Evolutionary conservation across 92 coral and sea anemone species (phyloP).

Genomic region (Bergia puertoricense): DNA sequence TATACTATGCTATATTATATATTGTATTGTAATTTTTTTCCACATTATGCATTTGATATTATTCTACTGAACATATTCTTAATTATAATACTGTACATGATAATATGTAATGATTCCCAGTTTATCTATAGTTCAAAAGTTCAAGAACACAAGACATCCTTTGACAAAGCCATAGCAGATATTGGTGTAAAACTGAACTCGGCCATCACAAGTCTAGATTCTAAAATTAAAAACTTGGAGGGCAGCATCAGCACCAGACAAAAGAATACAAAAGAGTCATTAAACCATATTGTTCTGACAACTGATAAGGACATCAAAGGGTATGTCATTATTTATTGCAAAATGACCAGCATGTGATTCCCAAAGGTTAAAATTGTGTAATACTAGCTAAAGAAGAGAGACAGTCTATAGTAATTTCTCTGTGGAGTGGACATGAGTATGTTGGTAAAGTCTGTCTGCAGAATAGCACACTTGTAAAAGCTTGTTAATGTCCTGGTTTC

Average conservation of each 20-base stretch:
- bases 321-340: background rate
- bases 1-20: no score
- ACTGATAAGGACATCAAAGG: background rate
- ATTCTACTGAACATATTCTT: background rate
- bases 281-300: background rate
- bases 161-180: slow-evolving; percentile 21
- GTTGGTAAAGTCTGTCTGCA: no score
- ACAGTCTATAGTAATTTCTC: no score
- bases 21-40: no score
- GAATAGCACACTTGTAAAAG: no score
- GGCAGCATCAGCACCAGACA: slow-evolving; percentile 4
- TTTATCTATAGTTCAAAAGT: slow-evolving; percentile 22
- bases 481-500: no score
- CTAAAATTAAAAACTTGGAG: slow-evolving; percentile 13
- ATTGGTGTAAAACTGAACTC: slow-evolving; percentile 27
- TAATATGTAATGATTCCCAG: background rate
- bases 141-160: slow-evolving; percentile 30
- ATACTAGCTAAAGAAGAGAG: no score
- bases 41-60: no score
- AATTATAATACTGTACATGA: background rate
- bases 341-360: background rate
- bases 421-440: no score
- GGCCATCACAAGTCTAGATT: slow-evolving; percentile 30
- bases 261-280: background rate
- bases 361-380: no score